These are phyloP conservation scores for Epinephelus coioides DNA, from an alignment of 2,797 vertebrate species.

Conservation along the genomic window DNA sequence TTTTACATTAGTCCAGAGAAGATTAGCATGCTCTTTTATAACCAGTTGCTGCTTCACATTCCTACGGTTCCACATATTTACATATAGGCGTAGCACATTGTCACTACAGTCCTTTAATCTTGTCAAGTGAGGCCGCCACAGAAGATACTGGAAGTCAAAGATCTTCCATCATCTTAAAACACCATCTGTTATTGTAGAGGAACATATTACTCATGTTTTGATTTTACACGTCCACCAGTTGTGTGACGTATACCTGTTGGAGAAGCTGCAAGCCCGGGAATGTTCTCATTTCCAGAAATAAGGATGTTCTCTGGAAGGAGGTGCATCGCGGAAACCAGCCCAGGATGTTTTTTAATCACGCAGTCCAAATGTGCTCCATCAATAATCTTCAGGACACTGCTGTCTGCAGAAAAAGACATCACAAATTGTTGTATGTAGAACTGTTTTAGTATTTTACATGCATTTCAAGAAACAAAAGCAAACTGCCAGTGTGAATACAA, in stretches of 20 bases:
- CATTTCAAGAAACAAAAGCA: conserved; percentile 44
- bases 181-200: neutral
- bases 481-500: conserved; percentile 34
- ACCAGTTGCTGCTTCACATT: neutral
- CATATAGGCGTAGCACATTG: neutral
- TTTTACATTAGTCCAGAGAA: no score
- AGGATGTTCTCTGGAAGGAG: conserved; percentile 92
- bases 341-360: conserved; percentile 83
- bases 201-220: neutral
- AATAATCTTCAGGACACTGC: conserved; percentile 82
- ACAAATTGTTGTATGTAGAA: conserved; percentile 13
- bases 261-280: conserved; percentile 87
- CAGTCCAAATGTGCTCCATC: conserved; percentile 89
- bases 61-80: conserved; percentile 4
- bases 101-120: neutral
- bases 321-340: conserved; percentile 82
- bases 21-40: no score
- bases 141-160: neutral
- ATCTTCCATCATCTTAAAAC: neutral
- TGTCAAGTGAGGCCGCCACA: no score
- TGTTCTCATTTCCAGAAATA: conserved; percentile 85
- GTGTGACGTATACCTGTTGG: conserved; percentile 74
- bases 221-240: neutral
- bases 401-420: conserved; percentile 82
- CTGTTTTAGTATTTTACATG: conserved; percentile 14